Percentiles rank a stretch among this genome's conserved stretches.
These are phyloP conservation scores for Mohoua ochrocephala DNA, from an alignment of 2,113 vertebrate genomes.

Conservation along the genomic window DNA sequence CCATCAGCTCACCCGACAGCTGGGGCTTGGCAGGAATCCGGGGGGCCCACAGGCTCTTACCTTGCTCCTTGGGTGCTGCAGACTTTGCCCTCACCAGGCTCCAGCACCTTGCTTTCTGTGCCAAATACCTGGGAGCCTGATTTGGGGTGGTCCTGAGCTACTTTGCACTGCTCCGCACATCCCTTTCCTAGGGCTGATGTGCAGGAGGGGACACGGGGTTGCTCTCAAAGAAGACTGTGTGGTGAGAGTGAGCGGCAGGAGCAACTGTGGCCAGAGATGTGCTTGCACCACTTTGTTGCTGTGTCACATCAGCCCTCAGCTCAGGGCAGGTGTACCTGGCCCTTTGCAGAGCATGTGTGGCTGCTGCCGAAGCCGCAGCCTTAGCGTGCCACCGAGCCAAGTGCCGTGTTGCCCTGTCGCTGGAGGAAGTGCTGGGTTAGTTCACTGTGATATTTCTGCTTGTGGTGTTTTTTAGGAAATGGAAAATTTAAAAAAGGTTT, in stretches of 20 bases:
- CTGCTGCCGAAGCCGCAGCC: not conserved
- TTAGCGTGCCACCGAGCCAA: rapidly evolving
- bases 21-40: not conserved
- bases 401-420: rapidly evolving
- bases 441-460: not conserved
- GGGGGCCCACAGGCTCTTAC: not conserved
- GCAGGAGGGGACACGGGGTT: not conserved
- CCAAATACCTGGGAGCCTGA: not conserved
- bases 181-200: not conserved
- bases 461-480: not conserved
- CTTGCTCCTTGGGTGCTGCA: not conserved
- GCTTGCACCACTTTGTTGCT: rapidly evolving
- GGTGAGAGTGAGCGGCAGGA: rapidly evolving
- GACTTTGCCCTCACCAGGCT: not conserved
- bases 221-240: not conserved
- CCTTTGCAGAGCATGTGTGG: not conserved
- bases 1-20: not conserved
- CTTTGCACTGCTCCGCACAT: not conserved
- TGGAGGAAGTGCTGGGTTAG: not conserved
- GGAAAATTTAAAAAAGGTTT: not conserved
- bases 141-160: not conserved
- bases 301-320: not conserved
- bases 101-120: not conserved
- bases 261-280: rapidly evolving
- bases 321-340: rapidly evolving